Evolutionary conservation across 2,113 vertebrate genomes (phyloP).

Genomic region (Manacus vitellinus): DNA sequence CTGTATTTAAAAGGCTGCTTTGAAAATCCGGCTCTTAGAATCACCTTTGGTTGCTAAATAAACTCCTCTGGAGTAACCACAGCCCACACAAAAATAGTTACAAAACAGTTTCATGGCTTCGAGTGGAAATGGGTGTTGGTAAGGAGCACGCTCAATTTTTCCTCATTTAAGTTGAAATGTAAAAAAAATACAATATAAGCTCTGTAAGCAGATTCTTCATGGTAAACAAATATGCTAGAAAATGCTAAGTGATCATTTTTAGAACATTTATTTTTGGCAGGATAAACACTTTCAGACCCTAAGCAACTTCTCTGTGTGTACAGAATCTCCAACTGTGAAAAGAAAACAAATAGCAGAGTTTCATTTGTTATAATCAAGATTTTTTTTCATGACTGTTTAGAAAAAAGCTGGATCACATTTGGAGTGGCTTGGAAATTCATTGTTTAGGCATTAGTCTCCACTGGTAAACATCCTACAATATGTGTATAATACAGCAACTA

Average conservation of each 20-base stretch:
- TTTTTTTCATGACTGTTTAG: conserved; percentile 48
- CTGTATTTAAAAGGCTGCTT: conserved; percentile 23
- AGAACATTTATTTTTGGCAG: conserved; percentile 64
- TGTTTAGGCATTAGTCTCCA: conserved; percentile 45
- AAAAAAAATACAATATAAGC: conserved; percentile 40
- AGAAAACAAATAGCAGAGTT: conserved; percentile 58
- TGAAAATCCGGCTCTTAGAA: conserved; percentile 19
- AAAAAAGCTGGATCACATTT: conserved; percentile 49
- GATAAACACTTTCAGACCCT: conserved; percentile 59
- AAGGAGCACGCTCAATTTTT: not conserved
- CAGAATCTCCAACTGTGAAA: conserved; percentile 62
- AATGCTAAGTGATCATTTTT: conserved; percentile 58
- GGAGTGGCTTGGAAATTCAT: conserved; percentile 48
- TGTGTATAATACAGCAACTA: conserved; percentile 55
- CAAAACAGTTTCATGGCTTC: not conserved
- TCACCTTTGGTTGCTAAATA: conserved; percentile 58
- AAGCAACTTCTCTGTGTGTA: conserved; percentile 53
- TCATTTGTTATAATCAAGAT: conserved; percentile 35
- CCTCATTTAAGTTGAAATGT: not conserved
- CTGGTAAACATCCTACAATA: conserved; percentile 58
- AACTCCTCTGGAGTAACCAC: conserved; percentile 47
- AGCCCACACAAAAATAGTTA: conserved; percentile 40
- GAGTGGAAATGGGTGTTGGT: conserved; percentile 34
- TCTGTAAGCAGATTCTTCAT: conserved; percentile 62
- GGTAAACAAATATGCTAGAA: conserved; percentile 56